Evolutionary conservation across 2,797 vertebrate genomes (phyloP).

Genomic region (Lacerta agilis): DNA sequence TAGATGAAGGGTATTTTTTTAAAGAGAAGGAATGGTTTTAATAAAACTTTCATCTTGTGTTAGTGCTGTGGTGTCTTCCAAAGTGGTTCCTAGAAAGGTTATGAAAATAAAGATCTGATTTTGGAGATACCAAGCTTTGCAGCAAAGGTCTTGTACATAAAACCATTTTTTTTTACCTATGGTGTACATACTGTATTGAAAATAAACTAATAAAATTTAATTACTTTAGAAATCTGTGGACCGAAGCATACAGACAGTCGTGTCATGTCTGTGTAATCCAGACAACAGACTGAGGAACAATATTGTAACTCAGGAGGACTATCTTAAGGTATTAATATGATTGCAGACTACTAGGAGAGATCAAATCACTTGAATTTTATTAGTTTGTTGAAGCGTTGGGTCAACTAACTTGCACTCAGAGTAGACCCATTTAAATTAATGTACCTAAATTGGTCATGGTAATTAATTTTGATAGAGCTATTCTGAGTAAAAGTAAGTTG

Average conservation of each 20-base stretch:
- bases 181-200: neutral
- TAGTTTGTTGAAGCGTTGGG: no score
- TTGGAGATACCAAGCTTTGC: neutral
- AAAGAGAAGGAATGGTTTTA: neutral
- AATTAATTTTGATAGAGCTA: no score
- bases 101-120: neutral
- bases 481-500: no score
- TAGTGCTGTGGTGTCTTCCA: neutral
- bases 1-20: neutral
- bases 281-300: constrained; percentile 77
- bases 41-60: neutral
- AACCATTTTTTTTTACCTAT: neutral
- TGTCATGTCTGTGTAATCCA: constrained; percentile 79
- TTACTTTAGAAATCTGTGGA: constrained; percentile 83
- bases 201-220: constrained; percentile 33
- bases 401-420: no score
- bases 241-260: constrained; percentile 79
- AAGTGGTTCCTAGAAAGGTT: neutral
- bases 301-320: constrained; percentile 76
- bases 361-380: neutral
- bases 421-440: no score
- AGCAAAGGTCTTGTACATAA: neutral
- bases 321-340: constrained; percentile 73
- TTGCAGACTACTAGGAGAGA: neutral
- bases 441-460: no score